A percentile compares a stretch with the other conserved stretches of the same genome.
Conservation (phyloP, 2,888 invertebrate genomes). For the Periphyllus acericola region DNA sequence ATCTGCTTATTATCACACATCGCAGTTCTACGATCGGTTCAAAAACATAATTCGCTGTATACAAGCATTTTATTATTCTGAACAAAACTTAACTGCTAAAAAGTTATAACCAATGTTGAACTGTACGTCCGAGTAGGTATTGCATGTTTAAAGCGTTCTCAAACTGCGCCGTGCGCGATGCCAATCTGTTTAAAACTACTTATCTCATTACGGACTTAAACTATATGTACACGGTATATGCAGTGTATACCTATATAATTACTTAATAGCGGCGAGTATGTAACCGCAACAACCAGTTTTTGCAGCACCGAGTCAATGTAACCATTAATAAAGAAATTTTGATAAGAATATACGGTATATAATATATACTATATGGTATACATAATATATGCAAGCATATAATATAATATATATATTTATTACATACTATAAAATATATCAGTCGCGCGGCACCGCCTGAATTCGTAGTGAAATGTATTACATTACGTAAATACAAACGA, state of each 20-base stretch:
- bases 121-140: neutral
- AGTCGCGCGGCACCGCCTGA: neutral
- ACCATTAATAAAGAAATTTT: slow-evolving; percentile 37
- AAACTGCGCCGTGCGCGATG: neutral
- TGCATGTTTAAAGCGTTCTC: neutral
- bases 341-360: slow-evolving; percentile 11
- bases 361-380: neutral
- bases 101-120: too few relatives aligned
- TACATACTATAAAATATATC: neutral
- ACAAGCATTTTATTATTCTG: too few relatives aligned
- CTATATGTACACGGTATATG: too few relatives aligned
- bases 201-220: slow-evolving; percentile 5
- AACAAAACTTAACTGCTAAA: too few relatives aligned
- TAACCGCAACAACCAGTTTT: slow-evolving; percentile 33
- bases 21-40: too few relatives aligned
- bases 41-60: too few relatives aligned
- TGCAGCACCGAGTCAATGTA: slow-evolving; percentile 19
- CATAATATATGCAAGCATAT: too few relatives aligned
- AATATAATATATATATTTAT: neutral
- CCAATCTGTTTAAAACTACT: neutral
- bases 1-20: too few relatives aligned
- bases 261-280: slow-evolving; percentile 18
- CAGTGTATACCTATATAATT: neutral
- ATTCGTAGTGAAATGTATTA: slow-evolving; percentile 11
- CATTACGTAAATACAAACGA: slow-evolving; percentile 1